Evolutionary conservation across 2,888 invertebrate genomes (phyloP), one percentile per base, ranked within the genome.

Genomic region (Caenorhabditis sp.): DNA sequence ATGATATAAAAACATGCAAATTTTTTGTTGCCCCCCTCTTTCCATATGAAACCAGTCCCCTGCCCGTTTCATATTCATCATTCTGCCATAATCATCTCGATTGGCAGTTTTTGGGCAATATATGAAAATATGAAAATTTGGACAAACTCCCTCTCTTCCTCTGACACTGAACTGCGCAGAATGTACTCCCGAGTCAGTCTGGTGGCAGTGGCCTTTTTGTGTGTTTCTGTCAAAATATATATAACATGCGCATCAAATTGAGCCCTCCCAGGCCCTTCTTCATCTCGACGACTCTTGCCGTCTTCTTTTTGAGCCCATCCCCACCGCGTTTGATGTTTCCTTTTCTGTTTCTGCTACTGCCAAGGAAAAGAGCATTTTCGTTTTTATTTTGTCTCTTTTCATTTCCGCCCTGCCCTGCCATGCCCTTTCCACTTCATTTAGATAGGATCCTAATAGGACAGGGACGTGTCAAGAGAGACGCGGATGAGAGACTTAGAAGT

Each of bases 201-300:
- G n/a, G n/a, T n/a, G 61, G 51, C 71, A 9, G 32, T 4, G 32
- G 4, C 40, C 53, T 62, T 60, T 26, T 61, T 11, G 22, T 20
- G 9, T 64, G 64, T 50, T 64, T 72, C 72, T 56, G 56, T 56
- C 56, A 56, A 64, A 64, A 72, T 35, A 72, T 53, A 53, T 55
- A 28, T 32, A 53, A 71, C 56, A 58, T 58, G 60, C 71, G 47
- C 72, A 72, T 72, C 72, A 72, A 64, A 72, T 64, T 72, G 72
- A 72, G 64, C 72, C 72, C 47, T 44, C 47, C 62, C n/a, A n/a
- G n/a, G n/a, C n/a, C 50, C 51, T 20, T 35, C 67, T 24, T 40
- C 44, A 47, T 40, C 22, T 20, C 35, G n/a, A 13, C 51, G 70
- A 47, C 47, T 68, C 28, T 22, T 47, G 68, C 56, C 40, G 32